These are phyloP conservation scores for Siderastrea radians DNA, from an alignment of 92 coral and sea anemone genomes.

Conservation along the genomic window DNA sequence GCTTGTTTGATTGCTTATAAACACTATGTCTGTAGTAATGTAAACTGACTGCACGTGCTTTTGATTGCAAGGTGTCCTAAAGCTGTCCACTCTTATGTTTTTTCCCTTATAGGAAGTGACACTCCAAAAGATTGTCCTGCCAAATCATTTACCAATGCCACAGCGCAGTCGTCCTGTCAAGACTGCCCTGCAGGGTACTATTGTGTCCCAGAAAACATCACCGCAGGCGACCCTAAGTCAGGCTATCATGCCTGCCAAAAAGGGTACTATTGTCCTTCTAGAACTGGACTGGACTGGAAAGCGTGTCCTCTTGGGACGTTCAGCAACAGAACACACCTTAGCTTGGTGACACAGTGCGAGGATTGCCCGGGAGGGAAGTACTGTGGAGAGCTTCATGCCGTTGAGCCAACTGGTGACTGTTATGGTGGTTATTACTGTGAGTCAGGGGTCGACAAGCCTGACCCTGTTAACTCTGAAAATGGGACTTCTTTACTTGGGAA, in stretches of 20 bases:
- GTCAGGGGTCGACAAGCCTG: slow-evolving; percentile 90
- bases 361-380: slow-evolving; percentile 91
- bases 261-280: slow-evolving; percentile 94
- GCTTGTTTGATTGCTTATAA: background rate
- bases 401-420: slow-evolving; percentile 76
- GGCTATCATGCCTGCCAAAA: slow-evolving; percentile 92
- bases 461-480: slow-evolving; percentile 78
- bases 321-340: slow-evolving; percentile 79
- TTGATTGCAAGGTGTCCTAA: too few relatives aligned
- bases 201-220: slow-evolving; percentile 95
- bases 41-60: too few relatives aligned
- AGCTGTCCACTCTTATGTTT: too few relatives aligned
- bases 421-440: slow-evolving; percentile 90
- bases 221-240: slow-evolving; percentile 94
- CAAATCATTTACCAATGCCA: slow-evolving; percentile 90
- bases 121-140: slow-evolving; percentile 85
- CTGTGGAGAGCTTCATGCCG: slow-evolving; percentile 83
- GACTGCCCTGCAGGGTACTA: slow-evolving; percentile 91
- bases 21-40: background rate
- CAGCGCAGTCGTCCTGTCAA: slow-evolving; percentile 84
- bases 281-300: slow-evolving; percentile 96
- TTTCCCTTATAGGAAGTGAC: slow-evolving; percentile 71
- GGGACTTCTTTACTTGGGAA: slow-evolving; percentile 83
- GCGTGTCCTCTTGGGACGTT: slow-evolving; percentile 93
- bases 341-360: slow-evolving; percentile 85